phyloP scores from a whole-genome alignment of 2,113 vertebrate genomes.

The Danio rerio region DNA sequence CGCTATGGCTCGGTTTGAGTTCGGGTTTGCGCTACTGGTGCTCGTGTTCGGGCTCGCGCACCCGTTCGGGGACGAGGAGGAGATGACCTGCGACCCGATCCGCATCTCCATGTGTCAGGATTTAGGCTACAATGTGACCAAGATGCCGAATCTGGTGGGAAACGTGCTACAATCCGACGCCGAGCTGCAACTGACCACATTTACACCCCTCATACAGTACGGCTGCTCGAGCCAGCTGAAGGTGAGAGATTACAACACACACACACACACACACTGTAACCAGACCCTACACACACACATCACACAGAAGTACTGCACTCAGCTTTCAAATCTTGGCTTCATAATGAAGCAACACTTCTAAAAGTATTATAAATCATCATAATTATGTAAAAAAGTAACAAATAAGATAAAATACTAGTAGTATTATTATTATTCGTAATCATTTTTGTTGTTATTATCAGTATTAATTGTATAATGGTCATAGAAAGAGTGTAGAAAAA shows the following conservation, averaged over 20 bases:
- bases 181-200: slow-evolving; percentile 95
- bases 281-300: neutral
- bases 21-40: slow-evolving; percentile 60
- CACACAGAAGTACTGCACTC: too few relatives aligned
- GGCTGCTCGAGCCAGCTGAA: slow-evolving; percentile 97
- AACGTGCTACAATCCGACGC: slow-evolving; percentile 96
- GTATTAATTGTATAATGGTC: too few relatives aligned
- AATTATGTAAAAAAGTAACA: neutral
- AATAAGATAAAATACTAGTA: neutral
- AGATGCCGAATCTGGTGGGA: slow-evolving; percentile 97
- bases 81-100: slow-evolving; percentile 94
- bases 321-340: neutral
- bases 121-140: slow-evolving; percentile 97
- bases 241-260: slow-evolving; percentile 74
- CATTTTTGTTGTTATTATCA: too few relatives aligned
- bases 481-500: too few relatives aligned
- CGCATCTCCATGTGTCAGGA: slow-evolving; percentile 98
- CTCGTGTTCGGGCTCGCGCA: slow-evolving; percentile 56
- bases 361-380: neutral
- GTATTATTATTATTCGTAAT: too few relatives aligned
- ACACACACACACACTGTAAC: neutral
- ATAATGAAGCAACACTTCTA: neutral
- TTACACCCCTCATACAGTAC: slow-evolving; percentile 97
- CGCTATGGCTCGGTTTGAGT: slow-evolving; percentile 54
- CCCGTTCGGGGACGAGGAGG: slow-evolving; percentile 91